Base-by-base conservation (phyloP, 2,113 vertebrate species). In the Coregonus clupeaformis region DNA sequence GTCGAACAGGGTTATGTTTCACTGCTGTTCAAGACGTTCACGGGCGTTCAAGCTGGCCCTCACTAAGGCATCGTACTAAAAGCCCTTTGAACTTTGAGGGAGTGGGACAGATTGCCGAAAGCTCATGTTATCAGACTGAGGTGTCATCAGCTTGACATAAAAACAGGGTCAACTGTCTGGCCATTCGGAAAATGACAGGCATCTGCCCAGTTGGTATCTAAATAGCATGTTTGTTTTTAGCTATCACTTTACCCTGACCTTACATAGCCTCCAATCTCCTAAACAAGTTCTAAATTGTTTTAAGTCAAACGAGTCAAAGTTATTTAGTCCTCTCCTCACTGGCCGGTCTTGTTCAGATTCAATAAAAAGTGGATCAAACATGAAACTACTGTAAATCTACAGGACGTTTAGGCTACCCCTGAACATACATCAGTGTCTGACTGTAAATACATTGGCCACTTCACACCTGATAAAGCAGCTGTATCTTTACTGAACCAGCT, bases 1-100 rank as follows among this genome's bases (percentile, higher is more conserved):
- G 65, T n/a, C 65, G 6, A 16, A 36, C 20, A 36, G 36, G 32
- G 16, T 42, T 42, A 42, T 42, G 66, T 68, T 68, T 68, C 18
- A 62, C 60, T 11, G n/a, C n/a, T n/a, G 22, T 3, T 62, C 60
- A 55, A 29, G 27, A 7, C 14, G 27, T 65, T 18, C 24, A 29
- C 0, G 27, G 18, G 16, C 1, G 6, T n/a, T 9, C 32, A 36
- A 24, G 36, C 11, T 9, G 16, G 6, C 32, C 29, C 32, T 68
- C 67, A n/a, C 36, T 47, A 62, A 42, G 30, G 68, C 79, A 32
- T n/a, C 30, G 18, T 36, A 68, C 29, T 73, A 70, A 74, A 80
- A 81, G 75, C 66, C 72, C 45, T 6, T 59, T 82, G 83, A 80
- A 80, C 83, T 84, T 85, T 80, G 11, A 22, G 36, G 57, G 67